Evolutionary conservation across 2,797 vertebrate species (phyloP).

Genomic region (Gastrophryne carolinensis): DNA sequence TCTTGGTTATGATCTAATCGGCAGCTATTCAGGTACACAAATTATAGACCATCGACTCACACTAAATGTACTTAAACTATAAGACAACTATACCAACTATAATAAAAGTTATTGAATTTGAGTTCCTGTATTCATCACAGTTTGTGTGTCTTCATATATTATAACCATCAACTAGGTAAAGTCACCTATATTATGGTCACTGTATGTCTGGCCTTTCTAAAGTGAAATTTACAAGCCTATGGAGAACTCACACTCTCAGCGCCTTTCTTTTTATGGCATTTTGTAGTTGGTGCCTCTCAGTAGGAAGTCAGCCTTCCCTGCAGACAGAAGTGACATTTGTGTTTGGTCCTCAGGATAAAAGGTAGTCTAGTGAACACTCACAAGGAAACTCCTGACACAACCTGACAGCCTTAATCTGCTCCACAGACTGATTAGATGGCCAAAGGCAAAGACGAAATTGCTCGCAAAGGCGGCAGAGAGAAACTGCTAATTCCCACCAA

Average conservation of each 20-base stretch:
- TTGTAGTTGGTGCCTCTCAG: conserved; percentile 68
- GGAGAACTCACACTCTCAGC: conserved; percentile 59
- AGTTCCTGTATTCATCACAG: not conserved
- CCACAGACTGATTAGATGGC: conserved; percentile 63
- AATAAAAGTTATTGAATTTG: not conserved
- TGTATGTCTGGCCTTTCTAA: conserved; percentile 1
- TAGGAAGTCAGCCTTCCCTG: conserved; percentile 64
- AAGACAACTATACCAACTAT: not conserved
- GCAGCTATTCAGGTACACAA: no score
- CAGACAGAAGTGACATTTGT: conserved; percentile 77
- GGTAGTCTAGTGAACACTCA: conserved; percentile 66
- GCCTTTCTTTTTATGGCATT: conserved; percentile 63
- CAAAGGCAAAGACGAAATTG: conserved; percentile 55
- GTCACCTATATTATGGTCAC: not conserved
- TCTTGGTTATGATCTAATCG: no score
- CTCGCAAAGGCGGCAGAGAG: conserved; percentile 15
- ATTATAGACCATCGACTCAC: no score
- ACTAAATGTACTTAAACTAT: no score
- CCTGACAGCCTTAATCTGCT: conserved; percentile 73
- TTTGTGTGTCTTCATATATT: not conserved
- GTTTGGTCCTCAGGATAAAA: conserved; percentile 74
- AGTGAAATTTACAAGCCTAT: conserved; percentile 59
- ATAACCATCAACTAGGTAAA: not conserved
- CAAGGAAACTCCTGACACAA: conserved; percentile 67
- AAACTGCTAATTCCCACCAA: conserved; percentile 31